Evolutionary conservation across 2,888 invertebrate species (phyloP).

Genomic region (Bedellia somnulentella): DNA sequence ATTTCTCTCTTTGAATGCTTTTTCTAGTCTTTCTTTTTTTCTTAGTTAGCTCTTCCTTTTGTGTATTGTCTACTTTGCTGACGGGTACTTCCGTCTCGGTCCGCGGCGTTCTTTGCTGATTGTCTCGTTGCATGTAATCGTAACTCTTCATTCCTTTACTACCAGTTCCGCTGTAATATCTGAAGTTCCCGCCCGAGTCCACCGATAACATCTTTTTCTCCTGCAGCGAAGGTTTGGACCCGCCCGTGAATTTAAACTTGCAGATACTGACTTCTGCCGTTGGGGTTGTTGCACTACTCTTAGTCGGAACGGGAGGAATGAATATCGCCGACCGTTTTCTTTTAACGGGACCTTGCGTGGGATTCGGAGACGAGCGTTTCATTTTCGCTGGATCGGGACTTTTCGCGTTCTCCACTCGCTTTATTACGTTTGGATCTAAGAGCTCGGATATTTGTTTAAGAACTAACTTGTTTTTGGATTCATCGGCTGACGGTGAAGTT

Average conservation of each 20-base stretch:
- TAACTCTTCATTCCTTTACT: slow-evolving; percentile 82
- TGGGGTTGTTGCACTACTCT: slow-evolving; percentile 71
- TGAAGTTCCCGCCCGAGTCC: slow-evolving; percentile 85
- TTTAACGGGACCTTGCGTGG: slow-evolving; percentile 55
- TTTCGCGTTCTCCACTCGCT: slow-evolving; percentile 9
- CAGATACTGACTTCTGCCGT: slow-evolving; percentile 88
- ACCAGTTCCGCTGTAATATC: slow-evolving; percentile 85
- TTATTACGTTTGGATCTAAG: slow-evolving; percentile 44
- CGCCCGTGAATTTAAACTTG: slow-evolving; percentile 91
- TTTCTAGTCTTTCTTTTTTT: slow-evolving; percentile 77
- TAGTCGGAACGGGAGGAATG: slow-evolving; percentile 79
- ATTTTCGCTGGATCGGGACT: slow-evolving; percentile 35
- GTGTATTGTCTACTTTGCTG: slow-evolving; percentile 14
- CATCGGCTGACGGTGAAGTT: slow-evolving; percentile 40
- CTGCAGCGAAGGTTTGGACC: slow-evolving; percentile 83
- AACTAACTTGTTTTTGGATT: slow-evolving; percentile 38
- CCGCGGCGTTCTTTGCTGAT: slow-evolving; percentile 45
- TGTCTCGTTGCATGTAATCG: slow-evolving; percentile 75
- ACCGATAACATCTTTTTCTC: slow-evolving; percentile 92
- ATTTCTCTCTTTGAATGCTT: slow-evolving; percentile 81
- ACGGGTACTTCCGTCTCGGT: slow-evolving; percentile 15
- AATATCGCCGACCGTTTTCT: slow-evolving; percentile 82
- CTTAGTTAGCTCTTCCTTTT: slow-evolving; percentile 45
- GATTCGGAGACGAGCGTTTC: slow-evolving; percentile 46
- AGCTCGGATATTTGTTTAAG: slow-evolving; percentile 50